Conservation (phyloP, 2,888 invertebrate species). For the Geophilus truncorum region DNA sequence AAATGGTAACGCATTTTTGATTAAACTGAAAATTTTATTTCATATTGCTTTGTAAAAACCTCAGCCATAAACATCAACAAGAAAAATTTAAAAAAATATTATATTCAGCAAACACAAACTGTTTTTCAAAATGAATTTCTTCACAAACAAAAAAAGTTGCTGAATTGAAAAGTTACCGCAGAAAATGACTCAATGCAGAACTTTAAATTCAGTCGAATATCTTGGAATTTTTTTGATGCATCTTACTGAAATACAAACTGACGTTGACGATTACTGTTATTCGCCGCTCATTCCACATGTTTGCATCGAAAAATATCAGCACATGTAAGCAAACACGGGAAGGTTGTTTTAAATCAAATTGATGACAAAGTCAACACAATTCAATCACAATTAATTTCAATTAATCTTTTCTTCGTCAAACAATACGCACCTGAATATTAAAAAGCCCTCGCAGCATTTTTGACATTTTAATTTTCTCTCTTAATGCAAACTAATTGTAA, state of each 20-base stretch:
- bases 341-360: background rate
- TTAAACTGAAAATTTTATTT: background rate
- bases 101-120: background rate
- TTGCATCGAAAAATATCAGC: background rate
- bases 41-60: background rate
- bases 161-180: background rate
- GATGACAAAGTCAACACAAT: background rate
- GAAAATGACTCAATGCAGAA: no score
- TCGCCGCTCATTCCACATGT: background rate
- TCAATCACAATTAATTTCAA: background rate
- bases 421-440: background rate
- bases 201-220: no score
- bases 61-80: background rate
- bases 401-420: background rate
- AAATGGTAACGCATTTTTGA: background rate
- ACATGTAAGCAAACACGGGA: background rate
- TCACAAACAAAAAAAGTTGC: background rate
- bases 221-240: no score
- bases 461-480: conserved; percentile 8
- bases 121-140: background rate
- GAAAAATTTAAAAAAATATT: background rate
- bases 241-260: background rate
- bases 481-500: conserved; percentile 2
- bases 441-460: background rate
- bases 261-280: background rate